phyloP scores from a whole-genome alignment of 2,113 vertebrate genomes.

The Scomber japonicus region DNA sequence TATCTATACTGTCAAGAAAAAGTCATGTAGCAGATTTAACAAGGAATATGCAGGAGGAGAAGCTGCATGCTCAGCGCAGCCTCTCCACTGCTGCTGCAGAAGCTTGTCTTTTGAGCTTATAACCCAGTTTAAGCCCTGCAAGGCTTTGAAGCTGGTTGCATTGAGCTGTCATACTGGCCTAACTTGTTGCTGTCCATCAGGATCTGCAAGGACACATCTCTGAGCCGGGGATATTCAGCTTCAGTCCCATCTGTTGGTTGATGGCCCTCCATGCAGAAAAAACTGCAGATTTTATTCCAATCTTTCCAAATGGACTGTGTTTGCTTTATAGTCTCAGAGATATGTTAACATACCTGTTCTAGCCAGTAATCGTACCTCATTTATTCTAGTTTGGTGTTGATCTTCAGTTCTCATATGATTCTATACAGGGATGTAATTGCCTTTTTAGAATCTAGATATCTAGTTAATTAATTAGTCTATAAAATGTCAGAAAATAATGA shows the following conservation, averaged over 20 bases:
- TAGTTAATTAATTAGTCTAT: neutral
- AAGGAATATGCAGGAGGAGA: constrained; percentile 20
- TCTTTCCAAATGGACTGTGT: neutral
- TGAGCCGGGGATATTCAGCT: constrained; percentile 8
- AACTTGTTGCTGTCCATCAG: constrained; percentile 40
- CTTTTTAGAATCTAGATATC: neutral
- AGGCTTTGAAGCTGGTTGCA: constrained; percentile 32
- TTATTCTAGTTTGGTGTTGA: too few relatives aligned
- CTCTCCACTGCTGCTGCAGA: constrained; percentile 10
- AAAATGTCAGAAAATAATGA: neutral
- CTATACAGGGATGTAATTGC: neutral
- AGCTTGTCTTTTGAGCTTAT: constrained; percentile 39
- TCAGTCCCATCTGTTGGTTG: constrained; percentile 14
- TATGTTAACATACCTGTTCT: too few relatives aligned
- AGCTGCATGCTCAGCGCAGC: constrained; percentile 29
- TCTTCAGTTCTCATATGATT: too few relatives aligned
- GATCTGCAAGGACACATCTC: constrained; percentile 39
- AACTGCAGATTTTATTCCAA: constrained; percentile 10
- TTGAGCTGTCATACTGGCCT: constrained; percentile 34
- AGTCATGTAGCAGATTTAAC: constrained; percentile 51
- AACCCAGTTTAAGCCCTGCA: constrained; percentile 42
- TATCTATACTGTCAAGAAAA: constrained; percentile 66
- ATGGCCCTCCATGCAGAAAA: constrained; percentile 7
- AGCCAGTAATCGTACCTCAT: too few relatives aligned
- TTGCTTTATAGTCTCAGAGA: neutral